A percentile compares a stretch with the other conserved stretches of the same genome.
Evolutionary conservation across 2,888 invertebrate genomes (phyloP).

Genomic region (Parascotia fuliginaria): DNA sequence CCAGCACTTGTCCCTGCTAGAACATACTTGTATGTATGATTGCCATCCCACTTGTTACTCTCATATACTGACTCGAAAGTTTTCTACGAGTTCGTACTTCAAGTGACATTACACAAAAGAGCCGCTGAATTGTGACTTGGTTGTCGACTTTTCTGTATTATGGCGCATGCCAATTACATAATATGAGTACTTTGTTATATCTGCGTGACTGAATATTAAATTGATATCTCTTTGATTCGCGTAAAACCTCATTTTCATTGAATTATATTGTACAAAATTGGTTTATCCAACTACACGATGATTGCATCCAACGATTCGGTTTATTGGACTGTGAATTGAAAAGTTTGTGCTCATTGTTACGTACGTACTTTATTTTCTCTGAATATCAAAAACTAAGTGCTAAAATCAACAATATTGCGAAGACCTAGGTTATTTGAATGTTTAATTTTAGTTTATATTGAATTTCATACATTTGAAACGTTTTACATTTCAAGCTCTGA

Average conservation of each 20-base stretch:
- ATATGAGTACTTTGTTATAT: conserved; percentile 49
- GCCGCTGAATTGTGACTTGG: conserved; percentile 57
- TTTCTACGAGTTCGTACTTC: conserved; percentile 60
- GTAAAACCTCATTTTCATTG: conserved; percentile 56
- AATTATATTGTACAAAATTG: conserved; percentile 66
- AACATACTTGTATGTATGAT: conserved; percentile 46
- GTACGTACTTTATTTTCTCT: neutral
- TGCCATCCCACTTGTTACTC: conserved; percentile 62
- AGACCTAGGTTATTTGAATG: neutral
- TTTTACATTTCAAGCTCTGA: conserved; percentile 29
- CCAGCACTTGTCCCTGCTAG: conserved; percentile 35
- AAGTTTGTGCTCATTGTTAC: conserved; percentile 42
- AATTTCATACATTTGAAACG: conserved; percentile 15
- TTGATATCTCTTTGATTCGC: conserved; percentile 53
- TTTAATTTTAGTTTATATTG: conserved; percentile 23
- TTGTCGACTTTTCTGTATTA: conserved; percentile 52
- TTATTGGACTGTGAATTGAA: conserved; percentile 64
- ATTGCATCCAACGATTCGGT: conserved; percentile 63
- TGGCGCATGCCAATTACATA: conserved; percentile 50
- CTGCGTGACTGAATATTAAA: conserved; percentile 54
- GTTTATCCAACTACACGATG: conserved; percentile 63
- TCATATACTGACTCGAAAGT: conserved; percentile 65
- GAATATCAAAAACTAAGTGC: neutral
- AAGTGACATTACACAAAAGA: conserved; percentile 67
- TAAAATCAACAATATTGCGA: neutral